Conservation (phyloP, 2,888 invertebrate genomes). For the Lasioglossum pauxillum region DNA sequence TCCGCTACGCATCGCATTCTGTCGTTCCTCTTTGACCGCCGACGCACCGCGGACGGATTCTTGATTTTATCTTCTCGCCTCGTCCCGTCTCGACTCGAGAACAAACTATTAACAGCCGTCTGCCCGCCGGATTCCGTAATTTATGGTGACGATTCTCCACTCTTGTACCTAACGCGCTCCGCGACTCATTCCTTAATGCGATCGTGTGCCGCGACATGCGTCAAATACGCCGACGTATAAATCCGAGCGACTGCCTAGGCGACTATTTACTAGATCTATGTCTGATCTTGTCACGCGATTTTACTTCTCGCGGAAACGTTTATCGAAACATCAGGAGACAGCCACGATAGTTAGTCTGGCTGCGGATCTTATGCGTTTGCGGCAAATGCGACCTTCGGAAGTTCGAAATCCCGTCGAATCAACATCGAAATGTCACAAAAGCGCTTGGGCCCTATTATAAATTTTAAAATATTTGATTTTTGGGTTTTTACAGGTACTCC, state of each 20-base stretch:
- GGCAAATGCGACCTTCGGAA: background rate
- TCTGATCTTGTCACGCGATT: conserved; percentile 15
- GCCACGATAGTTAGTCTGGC: background rate
- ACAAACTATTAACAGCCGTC: conserved; percentile 69
- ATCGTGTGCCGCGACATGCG: conserved; percentile 38
- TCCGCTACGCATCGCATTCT: conserved; percentile 15
- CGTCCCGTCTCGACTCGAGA: conserved; percentile 63
- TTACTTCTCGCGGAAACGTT: background rate
- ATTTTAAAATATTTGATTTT: too few species aligned
- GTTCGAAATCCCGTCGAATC: too few species aligned
- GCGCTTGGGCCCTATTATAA: too few species aligned
- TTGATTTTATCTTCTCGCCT: conserved; percentile 64
- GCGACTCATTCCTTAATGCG: conserved; percentile 43
- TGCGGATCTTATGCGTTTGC: background rate
- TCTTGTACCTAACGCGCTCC: conserved; percentile 38
- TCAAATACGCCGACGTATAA: conserved; percentile 45
- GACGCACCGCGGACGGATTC: conserved; percentile 60
- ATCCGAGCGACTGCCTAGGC: conserved; percentile 9
- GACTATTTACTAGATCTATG: background rate
- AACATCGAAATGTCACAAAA: too few species aligned
- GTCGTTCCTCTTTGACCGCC: conserved; percentile 59
- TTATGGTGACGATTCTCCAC: conserved; percentile 64
- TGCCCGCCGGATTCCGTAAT: conserved; percentile 68
- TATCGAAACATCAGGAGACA: background rate
- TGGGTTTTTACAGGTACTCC: too few species aligned